Conservation (phyloP, 2,113 vertebrate species). For the Triplophysa siluroides region DNA sequence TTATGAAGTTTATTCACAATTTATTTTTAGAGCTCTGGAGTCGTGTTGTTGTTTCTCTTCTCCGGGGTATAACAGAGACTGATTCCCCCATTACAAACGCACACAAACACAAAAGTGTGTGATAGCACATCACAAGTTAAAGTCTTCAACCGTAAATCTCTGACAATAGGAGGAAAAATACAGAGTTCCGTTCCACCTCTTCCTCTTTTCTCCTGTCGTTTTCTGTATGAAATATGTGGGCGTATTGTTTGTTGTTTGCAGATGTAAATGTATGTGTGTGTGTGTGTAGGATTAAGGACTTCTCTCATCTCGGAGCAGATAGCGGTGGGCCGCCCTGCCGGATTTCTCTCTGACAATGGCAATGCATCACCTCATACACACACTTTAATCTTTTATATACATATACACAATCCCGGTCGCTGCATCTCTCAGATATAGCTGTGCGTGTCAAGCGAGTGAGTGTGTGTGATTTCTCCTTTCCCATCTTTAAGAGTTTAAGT, state of each 20-base stretch:
- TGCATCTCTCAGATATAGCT: constrained; percentile 75
- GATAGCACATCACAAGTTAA: constrained; percentile 65
- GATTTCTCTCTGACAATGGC: constrained; percentile 78
- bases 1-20: constrained; percentile 24
- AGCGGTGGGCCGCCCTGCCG: constrained; percentile 73
- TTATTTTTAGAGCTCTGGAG: constrained; percentile 32
- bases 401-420: constrained; percentile 75
- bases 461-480: constrained; percentile 57
- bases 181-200: constrained; percentile 34
- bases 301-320: constrained; percentile 77
- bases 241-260: constrained; percentile 76
- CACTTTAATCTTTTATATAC: constrained; percentile 82
- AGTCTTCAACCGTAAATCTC: constrained; percentile 70
- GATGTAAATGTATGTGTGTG: constrained; percentile 73
- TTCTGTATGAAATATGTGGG: constrained; percentile 70
- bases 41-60: constrained; percentile 33
- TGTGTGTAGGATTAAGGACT: constrained; percentile 76
- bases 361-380: constrained; percentile 83
- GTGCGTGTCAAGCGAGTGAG: constrained; percentile 57
- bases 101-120: constrained; percentile 29
- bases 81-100: constrained; percentile 30
- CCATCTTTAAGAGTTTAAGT: constrained; percentile 34
- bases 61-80: constrained; percentile 27
- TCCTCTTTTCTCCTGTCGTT: constrained; percentile 35
- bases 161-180: constrained; percentile 56